Base-by-base conservation (phyloP, 2,888 invertebrate genomes). In the Slavum lentiscoides region DNA sequence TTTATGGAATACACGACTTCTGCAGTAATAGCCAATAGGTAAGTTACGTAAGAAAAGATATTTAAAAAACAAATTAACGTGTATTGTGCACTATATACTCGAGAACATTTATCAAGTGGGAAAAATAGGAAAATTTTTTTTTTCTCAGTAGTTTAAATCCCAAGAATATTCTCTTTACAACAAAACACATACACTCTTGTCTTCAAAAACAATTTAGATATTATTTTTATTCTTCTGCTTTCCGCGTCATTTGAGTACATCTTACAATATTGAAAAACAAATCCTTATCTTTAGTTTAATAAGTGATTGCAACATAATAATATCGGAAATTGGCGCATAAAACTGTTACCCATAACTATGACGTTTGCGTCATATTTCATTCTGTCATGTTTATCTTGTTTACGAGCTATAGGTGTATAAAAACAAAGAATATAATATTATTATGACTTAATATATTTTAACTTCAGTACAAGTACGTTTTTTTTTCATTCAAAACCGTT, bases 321-420 rank as follows among this genome's bases (percentile, higher is more conserved):
- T 62, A 73, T 49, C 23, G 30, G 59, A 61, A 73, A 73, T 62
- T 64, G 30, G 37, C 4, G 1, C 21, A 37, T 11, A 55, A 53
- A 74, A 64, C 30, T 62, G 19, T 37, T 39, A 55, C 53, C 53
- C 37, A 64, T 74, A 55, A 53, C 64, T 15, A 49, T n/a, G 30
- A 53, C 64, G 43, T 74, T 30, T 74, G 64, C 53, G 64, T 64
- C 62, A 74, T 53, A 64, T 64, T 74, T 49, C 3, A 7, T 74
- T 64, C 6, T 43, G 7, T 43, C 9, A 43, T 43, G 1, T 43
- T 43, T 43, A 43, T 43, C 43, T 53, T 30, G 13, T 53, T 62
- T 43, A 23, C 19, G 72, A 37, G 6, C 9, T 2, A 30, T 43
- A 43, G 43, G 64, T 55, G 64, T 15, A 74, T 39, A 55, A 74